These are phyloP conservation scores for Lampris megalopsis DNA, from an alignment of 2,113 vertebrate species.

Conservation along the genomic window DNA sequence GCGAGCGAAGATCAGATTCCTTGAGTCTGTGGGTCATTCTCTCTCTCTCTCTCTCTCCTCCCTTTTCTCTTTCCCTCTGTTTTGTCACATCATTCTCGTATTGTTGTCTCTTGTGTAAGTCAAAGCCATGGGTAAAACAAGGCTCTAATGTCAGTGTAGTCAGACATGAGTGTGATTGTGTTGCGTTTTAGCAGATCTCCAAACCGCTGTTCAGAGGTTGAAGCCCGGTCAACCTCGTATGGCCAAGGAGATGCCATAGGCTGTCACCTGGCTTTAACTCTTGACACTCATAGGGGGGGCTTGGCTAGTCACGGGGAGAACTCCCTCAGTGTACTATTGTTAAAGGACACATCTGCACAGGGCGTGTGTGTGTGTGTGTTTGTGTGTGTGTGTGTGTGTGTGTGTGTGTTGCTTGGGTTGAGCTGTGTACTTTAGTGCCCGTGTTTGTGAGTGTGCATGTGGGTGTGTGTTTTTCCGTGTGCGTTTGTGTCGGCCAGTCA, in stretches of 20 bases:
- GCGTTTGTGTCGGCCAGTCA: constrained; percentile 26
- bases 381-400: constrained; percentile 50
- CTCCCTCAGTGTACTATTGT: constrained; percentile 42
- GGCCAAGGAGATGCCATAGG: constrained; percentile 57
- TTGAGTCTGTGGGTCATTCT: not conserved
- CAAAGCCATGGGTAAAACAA: constrained; percentile 26
- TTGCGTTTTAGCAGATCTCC: constrained; percentile 39
- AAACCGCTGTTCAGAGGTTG: constrained; percentile 60
- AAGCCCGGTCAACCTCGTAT: constrained; percentile 70
- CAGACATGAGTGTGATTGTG: constrained; percentile 24
- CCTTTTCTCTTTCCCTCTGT: constrained; percentile 7
- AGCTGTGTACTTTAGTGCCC: constrained; percentile 47
- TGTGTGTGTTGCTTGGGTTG: not conserved
- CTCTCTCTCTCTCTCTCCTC: not conserved
- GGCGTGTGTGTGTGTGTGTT: constrained; percentile 13
- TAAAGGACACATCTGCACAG: constrained; percentile 27
- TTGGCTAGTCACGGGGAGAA: constrained; percentile 51
- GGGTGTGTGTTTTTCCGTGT: constrained; percentile 5
- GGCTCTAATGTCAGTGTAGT: constrained; percentile 46
- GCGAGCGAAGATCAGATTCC: not conserved
- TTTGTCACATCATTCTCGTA: not conserved
- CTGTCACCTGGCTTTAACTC: constrained; percentile 62
- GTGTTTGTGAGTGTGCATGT: constrained; percentile 40
- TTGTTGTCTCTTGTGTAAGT: constrained; percentile 1
- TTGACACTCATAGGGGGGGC: constrained; percentile 40